These are phyloP conservation scores for Hystrix brachyura DNA, from an alignment of 2,113 vertebrate genomes.

Conservation along the genomic window DNA sequence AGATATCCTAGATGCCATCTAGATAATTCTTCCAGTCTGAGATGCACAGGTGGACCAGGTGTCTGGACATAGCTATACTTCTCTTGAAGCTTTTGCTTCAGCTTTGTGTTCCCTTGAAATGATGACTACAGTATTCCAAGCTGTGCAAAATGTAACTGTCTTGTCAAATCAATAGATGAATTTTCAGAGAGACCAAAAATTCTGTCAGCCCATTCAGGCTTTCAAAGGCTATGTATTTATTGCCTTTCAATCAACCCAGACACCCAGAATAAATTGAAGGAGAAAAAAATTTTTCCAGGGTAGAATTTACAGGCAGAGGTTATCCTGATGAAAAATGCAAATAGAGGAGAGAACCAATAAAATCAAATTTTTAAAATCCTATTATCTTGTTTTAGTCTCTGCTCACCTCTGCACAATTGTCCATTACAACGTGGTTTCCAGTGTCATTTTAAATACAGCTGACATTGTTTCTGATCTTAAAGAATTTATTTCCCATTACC, in stretches of 20 bases:
- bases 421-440: conserved; percentile 59
- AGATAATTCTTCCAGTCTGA: background rate
- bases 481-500: conserved; percentile 72
- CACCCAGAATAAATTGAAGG: conserved; percentile 73
- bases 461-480: conserved; percentile 73
- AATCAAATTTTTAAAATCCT: conserved; percentile 73
- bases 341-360: conserved; percentile 74
- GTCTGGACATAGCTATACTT: conserved; percentile 41
- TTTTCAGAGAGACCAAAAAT: conserved; percentile 79
- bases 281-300: conserved; percentile 56
- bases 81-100: conserved; percentile 67
- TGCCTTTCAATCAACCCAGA: conserved; percentile 78
- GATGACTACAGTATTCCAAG: conserved; percentile 64
- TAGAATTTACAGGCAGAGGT: conserved; percentile 70
- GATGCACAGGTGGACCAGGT: conserved; percentile 42
- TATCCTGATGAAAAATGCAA: conserved; percentile 79
- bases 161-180: conserved; percentile 78
- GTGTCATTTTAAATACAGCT: conserved; percentile 73
- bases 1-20: background rate
- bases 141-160: conserved; percentile 70
- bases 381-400: conserved; percentile 63
- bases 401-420: conserved; percentile 74
- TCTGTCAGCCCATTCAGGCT: conserved; percentile 73
- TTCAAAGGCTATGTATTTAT: conserved; percentile 65
- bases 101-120: conserved; percentile 55